Conservation (phyloP, 1,140 invertebrate species). For the Oncopeltus fasciatus region DNA sequence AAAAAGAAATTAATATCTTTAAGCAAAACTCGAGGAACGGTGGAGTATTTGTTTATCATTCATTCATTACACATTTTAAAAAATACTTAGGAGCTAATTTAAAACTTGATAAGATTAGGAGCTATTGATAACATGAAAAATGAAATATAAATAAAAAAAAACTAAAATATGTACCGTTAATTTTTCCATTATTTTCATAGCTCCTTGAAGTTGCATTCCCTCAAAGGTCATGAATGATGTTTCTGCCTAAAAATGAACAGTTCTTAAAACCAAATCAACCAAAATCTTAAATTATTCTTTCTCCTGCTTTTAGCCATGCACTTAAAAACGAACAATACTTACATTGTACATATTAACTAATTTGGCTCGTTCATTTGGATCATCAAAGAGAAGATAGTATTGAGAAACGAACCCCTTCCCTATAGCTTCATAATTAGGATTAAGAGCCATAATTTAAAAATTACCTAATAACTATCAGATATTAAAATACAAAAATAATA, state of each 20-base stretch:
- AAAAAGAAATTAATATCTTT: neutral
- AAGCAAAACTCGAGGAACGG: neutral
- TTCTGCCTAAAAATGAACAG: constrained; percentile 51
- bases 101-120: no score
- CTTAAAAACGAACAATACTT: constrained; percentile 36
- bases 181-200: constrained; percentile 87
- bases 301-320: neutral
- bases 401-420: constrained; percentile 85
- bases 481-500: constrained; percentile 3
- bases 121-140: no score
- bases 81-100: no score
- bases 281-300: neutral
- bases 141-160: neutral
- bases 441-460: constrained; percentile 50
- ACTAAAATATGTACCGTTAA: constrained; percentile 53
- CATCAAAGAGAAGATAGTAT: constrained; percentile 83
- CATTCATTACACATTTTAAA: no score
- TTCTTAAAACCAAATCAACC: neutral
- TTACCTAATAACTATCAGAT: neutral
- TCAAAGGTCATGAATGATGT: constrained; percentile 92
- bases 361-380: constrained; percentile 60
- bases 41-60: no score
- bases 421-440: constrained; percentile 79
- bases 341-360: constrained; percentile 85
- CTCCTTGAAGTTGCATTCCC: constrained; percentile 78